Base-by-base conservation (phyloP, 2,888 invertebrate genomes). In the Platynereis dumerilii region DNA sequence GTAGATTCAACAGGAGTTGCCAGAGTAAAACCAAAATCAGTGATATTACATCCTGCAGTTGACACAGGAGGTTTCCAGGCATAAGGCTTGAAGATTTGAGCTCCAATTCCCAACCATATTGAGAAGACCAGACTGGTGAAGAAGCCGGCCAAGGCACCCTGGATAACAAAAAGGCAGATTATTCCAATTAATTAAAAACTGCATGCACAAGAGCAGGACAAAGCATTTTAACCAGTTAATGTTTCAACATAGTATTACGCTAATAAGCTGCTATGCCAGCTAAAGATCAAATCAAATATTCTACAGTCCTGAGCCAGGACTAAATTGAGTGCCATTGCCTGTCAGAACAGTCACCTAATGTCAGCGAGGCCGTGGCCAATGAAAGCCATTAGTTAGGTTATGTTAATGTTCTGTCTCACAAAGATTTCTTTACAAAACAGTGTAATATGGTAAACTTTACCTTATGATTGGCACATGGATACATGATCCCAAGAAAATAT, bases 21-120 rank as follows among this genome's bases (percentile, higher is more conserved):
- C 7, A 10, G 5, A 20, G 24, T 24, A 17, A 52, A 3, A 52
- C 52, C 52, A 20, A 52, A 5, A 7, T 52, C 5, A 52, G 20
- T 48, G 28, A 45, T 45, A 45, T 56, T 28, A 45, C 62, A 62
- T 2, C 62, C 62, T 1, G n/a, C 62, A 1, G n/a, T n/a, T 20
- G 56, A 57, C 17, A 62, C 34, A 1, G 62, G 56, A 1, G 42
- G n/a, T 22, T 44, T 44, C 2, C 17, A 55, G 2, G 29, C 45
- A 3, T 24, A 22, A 12, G 57, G 24, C 22, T 62, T 62, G 57
- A 56, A 57, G 28, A 62, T 29, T 29, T 86, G 90, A 2, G 89
- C 88, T 0, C 93, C 93, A 80, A 95, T 92, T 59, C 92, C 93
- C 72, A 94, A 90, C 92, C 92, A 93, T 54, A 94, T 86, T 1